Percentiles rank a stretch among this genome's conserved stretches.
phyloP scores from a whole-genome alignment of 1,140 invertebrate genomes.

The Holcopasites calliopsidis region DNA sequence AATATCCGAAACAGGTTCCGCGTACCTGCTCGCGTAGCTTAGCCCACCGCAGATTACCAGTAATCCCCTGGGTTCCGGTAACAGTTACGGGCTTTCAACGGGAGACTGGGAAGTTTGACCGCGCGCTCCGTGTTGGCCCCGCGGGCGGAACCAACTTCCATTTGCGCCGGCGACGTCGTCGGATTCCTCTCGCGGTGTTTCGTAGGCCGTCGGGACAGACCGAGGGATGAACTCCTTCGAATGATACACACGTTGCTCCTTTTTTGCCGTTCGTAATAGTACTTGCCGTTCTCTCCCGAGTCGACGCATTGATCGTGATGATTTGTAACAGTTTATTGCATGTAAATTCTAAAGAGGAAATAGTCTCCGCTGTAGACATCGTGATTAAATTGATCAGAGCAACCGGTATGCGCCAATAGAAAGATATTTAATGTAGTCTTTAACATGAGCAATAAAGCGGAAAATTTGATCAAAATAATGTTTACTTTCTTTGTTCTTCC shows the following conservation, averaged over 20 bases:
- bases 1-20: constrained; percentile 69
- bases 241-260: not conserved
- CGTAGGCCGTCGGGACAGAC: not conserved
- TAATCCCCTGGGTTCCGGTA: constrained; percentile 69
- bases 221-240: not conserved
- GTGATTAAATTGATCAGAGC: too few species aligned
- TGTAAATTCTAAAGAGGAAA: too few species aligned
- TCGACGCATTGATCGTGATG: too few species aligned
- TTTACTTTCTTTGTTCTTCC: too few species aligned
- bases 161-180: constrained; percentile 24
- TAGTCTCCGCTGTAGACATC: too few species aligned
- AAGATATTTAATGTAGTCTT: too few species aligned
- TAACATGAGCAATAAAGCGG: too few species aligned
- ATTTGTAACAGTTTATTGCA: too few species aligned
- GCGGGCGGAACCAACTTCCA: constrained; percentile 33
- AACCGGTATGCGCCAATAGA: too few species aligned
- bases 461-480: too few species aligned
- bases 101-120: constrained; percentile 57
- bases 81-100: constrained; percentile 68
- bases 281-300: too few species aligned
- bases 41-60: constrained; percentile 71
- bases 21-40: constrained; percentile 55
- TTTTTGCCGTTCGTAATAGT: not conserved
- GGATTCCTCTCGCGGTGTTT: constrained; percentile 18
- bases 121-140: constrained; percentile 19